phyloP scores from a whole-genome alignment of 2,888 invertebrate species.

The Diabrotica balteata region DNA sequence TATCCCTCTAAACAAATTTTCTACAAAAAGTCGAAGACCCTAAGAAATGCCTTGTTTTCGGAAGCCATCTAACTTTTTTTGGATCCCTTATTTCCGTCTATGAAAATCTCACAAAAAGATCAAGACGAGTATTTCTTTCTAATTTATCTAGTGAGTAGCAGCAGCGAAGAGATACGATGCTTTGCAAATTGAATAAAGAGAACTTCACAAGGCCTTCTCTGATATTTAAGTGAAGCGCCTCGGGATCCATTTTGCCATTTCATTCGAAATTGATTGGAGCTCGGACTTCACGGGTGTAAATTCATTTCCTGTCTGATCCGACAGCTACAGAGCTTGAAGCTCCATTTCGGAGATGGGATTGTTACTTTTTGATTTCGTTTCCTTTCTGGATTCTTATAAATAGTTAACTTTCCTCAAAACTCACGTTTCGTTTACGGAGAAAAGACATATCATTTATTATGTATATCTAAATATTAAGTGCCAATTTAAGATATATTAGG shows the following conservation, averaged over 20 bases:
- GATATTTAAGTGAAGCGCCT: conserved; percentile 23
- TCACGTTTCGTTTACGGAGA: too few relatives aligned
- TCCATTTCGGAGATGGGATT: not conserved
- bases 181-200: conserved; percentile 27
- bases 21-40: too few relatives aligned
- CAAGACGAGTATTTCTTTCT: conserved; percentile 22
- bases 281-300: conserved; percentile 22
- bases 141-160: conserved; percentile 24
- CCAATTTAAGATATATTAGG: too few relatives aligned
- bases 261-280: conserved; percentile 24
- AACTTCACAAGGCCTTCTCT: conserved; percentile 21
- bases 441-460: too few relatives aligned
- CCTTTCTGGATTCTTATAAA: too few relatives aligned
- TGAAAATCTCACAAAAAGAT: conserved; percentile 15
- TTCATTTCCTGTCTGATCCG: conserved; percentile 24
- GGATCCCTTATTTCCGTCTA: not conserved
- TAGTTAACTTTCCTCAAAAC: too few relatives aligned
- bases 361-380: not conserved
- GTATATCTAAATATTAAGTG: too few relatives aligned
- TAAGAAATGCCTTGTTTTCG: too few relatives aligned
- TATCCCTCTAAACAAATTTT: too few relatives aligned
- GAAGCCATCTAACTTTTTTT: not conserved
- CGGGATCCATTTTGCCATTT: conserved; percentile 23
- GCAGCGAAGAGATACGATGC: conserved; percentile 8
- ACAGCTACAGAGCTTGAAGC: conserved; percentile 7